A percentile compares a stretch with the other conserved stretches of the same genome.
These are phyloP conservation scores for Atrichornis clamosus DNA, from an alignment of 2,113 vertebrate species.

Conservation along the genomic window DNA sequence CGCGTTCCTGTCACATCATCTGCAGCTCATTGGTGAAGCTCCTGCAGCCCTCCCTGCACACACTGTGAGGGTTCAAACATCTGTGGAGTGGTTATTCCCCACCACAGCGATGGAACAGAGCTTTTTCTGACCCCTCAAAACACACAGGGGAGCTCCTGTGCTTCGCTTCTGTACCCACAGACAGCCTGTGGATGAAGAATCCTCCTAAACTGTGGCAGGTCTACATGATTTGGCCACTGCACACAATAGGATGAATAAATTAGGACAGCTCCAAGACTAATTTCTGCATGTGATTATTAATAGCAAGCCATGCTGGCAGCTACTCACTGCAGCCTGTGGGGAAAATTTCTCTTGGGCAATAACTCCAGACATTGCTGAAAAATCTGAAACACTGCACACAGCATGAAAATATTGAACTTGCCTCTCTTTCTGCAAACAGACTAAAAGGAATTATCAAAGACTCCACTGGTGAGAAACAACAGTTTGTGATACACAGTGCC, in stretches of 20 bases:
- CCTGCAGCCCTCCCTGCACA: neutral
- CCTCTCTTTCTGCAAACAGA: neutral
- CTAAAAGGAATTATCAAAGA: neutral
- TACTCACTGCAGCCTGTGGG: neutral
- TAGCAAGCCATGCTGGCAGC: neutral
- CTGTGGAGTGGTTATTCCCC: neutral
- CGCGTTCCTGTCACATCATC: neutral
- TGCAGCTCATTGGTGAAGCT: neutral
- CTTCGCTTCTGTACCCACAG: neutral
- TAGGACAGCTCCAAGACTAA: neutral
- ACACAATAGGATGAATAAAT: neutral
- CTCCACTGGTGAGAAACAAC: neutral
- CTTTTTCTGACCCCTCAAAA: neutral
- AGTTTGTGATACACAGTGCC: neutral
- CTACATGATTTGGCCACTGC: neutral
- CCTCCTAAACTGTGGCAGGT: neutral
- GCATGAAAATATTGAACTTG: conserved; percentile 12
- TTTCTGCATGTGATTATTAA: neutral
- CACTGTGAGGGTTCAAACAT: neutral
- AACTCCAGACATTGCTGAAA: neutral
- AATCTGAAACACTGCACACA: neutral
- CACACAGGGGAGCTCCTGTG: fast-evolving
- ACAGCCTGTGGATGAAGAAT: neutral
- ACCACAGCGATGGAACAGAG: fast-evolving
- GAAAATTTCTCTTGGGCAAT: neutral